These are phyloP conservation scores for Phrynocephalus vlangalii DNA, from an alignment of 2,797 vertebrate genomes.

Conservation along the genomic window DNA sequence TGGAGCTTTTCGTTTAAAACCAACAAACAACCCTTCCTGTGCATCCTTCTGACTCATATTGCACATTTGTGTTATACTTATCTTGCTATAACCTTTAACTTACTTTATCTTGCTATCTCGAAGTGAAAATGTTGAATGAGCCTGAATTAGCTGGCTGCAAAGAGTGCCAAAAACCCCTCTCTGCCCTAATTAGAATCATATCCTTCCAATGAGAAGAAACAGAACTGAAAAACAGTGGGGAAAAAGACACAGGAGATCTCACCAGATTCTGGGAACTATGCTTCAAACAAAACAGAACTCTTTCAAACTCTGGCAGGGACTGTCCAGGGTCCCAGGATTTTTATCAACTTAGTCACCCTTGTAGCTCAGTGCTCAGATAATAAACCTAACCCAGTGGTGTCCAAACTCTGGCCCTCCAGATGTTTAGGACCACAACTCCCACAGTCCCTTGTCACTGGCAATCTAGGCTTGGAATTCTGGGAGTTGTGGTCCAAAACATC, in stretches of 20 bases:
- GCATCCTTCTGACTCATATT: not conserved
- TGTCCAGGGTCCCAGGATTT: not conserved
- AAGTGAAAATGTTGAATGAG: not conserved
- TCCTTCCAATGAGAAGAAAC: not conserved
- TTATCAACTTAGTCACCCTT: not conserved
- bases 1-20: not conserved
- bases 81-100: not conserved
- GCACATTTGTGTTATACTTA: not conserved
- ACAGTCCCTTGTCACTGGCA: too few species aligned
- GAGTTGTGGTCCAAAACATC: too few species aligned
- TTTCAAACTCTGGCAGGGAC: not conserved
- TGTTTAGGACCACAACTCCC: too few species aligned
- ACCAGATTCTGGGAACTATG: not conserved
- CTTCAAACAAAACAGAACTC: not conserved
- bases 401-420: too few species aligned
- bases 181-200: slow-evolving; percentile 5
- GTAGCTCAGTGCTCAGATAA: not conserved
- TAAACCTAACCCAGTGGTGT: too few species aligned
- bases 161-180: not conserved
- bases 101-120: not conserved
- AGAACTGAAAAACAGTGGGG: not conserved
- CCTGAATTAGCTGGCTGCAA: slow-evolving; percentile 5
- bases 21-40: not conserved
- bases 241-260: not conserved
- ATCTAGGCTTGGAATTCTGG: too few species aligned